Base-by-base conservation (phyloP, 1,140 invertebrate species). In the Teleogryllus occipitalis region DNA sequence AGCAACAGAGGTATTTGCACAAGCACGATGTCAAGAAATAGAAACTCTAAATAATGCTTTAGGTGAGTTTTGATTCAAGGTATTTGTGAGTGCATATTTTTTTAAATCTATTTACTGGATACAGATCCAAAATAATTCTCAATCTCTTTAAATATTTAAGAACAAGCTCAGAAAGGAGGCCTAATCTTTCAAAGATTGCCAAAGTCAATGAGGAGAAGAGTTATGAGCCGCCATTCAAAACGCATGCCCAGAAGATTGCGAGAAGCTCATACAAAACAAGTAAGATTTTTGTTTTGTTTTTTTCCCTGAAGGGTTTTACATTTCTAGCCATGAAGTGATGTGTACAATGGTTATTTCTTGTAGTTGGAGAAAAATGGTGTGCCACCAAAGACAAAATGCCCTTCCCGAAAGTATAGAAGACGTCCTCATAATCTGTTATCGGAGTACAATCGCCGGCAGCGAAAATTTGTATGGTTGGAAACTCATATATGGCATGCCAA, bases 401-500 rank as follows among this genome's bases (percentile, higher is more conserved):
- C 94, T 10, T 94, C 94, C 7, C 88, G 97, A 76, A 96, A 93
- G 83, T 92, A 93, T 85, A 89, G 97, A 48, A 88, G 97, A 27
- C 88, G 95, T 76, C 93, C 96, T 8, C 86, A 86, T 74, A 96
- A 97, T 87, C 86, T 98, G 14, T 83, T 94, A 78, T 82, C 86
- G 7, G 95, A 97, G 82, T 98, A 97, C 84, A 91, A 91, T 80
- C 88, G 94, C 78, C 88, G 97, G 39, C 92, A 96, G 84, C 87
- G 88, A 76, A 88, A 88, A 47, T 88, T 91, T 83, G 85, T 90
- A 76, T 99, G 97, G 97, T 85, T 99, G 75, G 96, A 98, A 88
- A 99, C 97, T 10, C 98, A 99, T 84, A 95, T 99, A 79, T 99
- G 98, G 98, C 97, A 99, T 89, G 97, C 98, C 0, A 99, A 99